Evolutionary conservation across 1,140 invertebrate genomes (phyloP).

Genomic region (Oreohelix idahoensis): DNA sequence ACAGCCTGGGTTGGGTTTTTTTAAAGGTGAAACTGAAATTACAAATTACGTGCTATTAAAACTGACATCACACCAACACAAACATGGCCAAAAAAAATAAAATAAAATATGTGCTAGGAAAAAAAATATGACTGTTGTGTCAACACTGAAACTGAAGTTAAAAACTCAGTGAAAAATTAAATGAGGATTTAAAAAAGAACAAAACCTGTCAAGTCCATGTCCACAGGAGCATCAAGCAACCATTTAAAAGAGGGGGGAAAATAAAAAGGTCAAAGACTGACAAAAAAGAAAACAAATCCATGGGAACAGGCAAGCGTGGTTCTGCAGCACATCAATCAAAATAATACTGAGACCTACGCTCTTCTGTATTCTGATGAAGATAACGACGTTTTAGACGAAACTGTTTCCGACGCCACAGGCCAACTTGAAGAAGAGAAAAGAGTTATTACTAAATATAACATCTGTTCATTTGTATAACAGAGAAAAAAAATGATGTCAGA

Average conservation of each 20-base stretch:
- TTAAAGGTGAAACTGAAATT: no score
- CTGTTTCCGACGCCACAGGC: constrained; percentile 64
- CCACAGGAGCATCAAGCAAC: neutral
- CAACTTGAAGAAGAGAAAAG: constrained; percentile 61
- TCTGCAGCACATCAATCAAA: neutral
- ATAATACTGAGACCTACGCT: constrained; percentile 50
- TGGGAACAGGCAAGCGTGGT: neutral
- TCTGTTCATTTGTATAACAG: neutral
- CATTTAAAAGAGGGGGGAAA: neutral
- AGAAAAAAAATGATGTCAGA: no score
- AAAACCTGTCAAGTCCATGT: no score
- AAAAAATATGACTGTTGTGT: no score
- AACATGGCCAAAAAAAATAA: no score
- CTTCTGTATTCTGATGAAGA: constrained; percentile 46
- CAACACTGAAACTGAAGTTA: no score
- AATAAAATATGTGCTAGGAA: no score
- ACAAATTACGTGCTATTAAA: no score
- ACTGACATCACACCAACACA: no score
- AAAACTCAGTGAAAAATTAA: no score
- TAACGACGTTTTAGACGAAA: constrained; percentile 65
- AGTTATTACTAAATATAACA: neutral
- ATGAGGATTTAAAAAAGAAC: no score
- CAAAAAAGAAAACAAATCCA: constrained; percentile 1
- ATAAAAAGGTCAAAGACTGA: constrained; percentile 27
- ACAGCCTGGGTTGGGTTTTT: no score